phyloP scores from a whole-genome alignment of 2,797 vertebrate species.

The Paratrypauchen microcephalus region DNA sequence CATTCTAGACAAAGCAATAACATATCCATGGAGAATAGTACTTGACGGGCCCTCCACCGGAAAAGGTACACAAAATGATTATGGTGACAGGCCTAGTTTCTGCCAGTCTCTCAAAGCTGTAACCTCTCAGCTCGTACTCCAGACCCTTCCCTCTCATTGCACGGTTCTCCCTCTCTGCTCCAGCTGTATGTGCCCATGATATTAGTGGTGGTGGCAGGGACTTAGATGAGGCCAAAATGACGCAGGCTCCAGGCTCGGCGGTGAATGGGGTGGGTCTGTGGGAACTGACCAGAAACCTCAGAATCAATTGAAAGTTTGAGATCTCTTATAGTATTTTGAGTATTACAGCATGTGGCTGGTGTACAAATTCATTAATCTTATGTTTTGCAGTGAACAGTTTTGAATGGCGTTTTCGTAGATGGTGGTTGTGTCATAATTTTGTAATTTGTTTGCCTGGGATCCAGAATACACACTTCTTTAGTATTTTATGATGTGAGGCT shows the following conservation, averaged over 20 bases:
- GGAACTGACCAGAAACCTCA: constrained; percentile 53
- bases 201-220: constrained; percentile 59
- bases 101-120: constrained; percentile 6
- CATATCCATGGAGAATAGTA: too few species aligned
- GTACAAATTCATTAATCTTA: too few species aligned
- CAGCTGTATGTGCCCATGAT: constrained; percentile 46
- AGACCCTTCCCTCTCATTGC: constrained; percentile 19
- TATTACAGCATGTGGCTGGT: neutral
- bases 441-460: too few species aligned
- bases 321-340: constrained; percentile 20
- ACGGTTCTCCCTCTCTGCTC: constrained; percentile 12
- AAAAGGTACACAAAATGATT: too few species aligned
- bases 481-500: too few species aligned
- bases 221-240: constrained; percentile 61
- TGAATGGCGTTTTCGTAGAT: too few species aligned
- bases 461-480: too few species aligned
- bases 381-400: too few species aligned
- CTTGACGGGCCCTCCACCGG: too few species aligned
- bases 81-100: constrained; percentile 10
- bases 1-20: too few species aligned
- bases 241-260: constrained; percentile 70
- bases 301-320: constrained; percentile 29
- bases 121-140: constrained; percentile 9
- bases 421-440: too few species aligned
- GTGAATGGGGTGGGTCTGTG: constrained; percentile 67